Conservation (phyloP, 2,888 invertebrate species). For the Melanchra persicariae region DNA sequence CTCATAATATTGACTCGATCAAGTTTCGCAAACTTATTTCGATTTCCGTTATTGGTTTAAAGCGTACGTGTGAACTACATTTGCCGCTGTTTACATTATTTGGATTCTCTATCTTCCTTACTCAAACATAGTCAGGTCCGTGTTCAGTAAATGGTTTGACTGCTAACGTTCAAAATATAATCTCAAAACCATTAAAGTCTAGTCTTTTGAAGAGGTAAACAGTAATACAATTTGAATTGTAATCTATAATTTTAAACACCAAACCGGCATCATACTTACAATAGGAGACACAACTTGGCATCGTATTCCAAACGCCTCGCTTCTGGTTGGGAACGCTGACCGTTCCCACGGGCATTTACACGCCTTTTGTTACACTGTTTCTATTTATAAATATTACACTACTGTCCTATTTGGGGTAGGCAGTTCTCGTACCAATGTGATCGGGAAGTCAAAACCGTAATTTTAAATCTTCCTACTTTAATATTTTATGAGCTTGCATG, state of each 20-base stretch:
- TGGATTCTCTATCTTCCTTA: neutral
- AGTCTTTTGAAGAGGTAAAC: neutral
- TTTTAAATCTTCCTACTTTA: neutral
- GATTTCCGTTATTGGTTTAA: neutral
- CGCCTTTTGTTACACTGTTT: constrained; percentile 37
- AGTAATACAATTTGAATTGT: neutral
- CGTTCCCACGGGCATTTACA: constrained; percentile 27
- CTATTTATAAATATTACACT: constrained; percentile 20
- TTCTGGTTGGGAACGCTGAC: constrained; percentile 25
- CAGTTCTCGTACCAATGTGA: neutral
- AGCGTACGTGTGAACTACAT: no score
- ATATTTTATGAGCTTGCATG: neutral
- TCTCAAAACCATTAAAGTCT: neutral
- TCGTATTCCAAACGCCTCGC: constrained; percentile 29
- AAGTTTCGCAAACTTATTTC: constrained; percentile 17
- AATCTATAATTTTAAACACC: constrained; percentile 3
- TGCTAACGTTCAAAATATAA: neutral
- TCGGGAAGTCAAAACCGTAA: neutral
- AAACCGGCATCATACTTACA: neutral
- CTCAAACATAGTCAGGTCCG: neutral
- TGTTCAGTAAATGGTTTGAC: neutral
- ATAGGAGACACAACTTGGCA: constrained; percentile 36
- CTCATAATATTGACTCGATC: neutral
- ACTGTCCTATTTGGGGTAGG: constrained; percentile 4
- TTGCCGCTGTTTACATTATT: neutral